Conservation (phyloP, 2,888 invertebrate genomes). For the Diploptera punctata region DNA sequence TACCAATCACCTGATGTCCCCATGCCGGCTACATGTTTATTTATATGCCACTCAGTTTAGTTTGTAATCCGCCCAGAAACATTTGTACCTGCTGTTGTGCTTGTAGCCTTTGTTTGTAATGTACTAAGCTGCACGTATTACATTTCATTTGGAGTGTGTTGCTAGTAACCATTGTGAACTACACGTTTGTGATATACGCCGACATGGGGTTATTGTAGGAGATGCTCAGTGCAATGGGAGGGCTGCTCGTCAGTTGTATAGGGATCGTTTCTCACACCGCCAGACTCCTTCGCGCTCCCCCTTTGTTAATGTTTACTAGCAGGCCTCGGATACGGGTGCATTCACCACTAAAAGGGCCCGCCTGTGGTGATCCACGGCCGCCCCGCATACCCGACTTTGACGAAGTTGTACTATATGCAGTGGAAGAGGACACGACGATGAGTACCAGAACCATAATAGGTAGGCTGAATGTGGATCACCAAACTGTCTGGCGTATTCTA, state of each 20-base stretch:
- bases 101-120: no score
- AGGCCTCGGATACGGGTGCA: background rate
- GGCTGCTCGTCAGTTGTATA: slow-evolving; percentile 9
- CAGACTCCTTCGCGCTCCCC: background rate
- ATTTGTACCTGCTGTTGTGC: no score
- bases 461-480: background rate
- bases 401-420: no score
- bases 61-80: no score
- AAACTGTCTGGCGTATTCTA: no score
- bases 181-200: background rate
- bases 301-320: background rate
- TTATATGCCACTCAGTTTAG: no score
- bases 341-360: background rate
- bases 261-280: background rate
- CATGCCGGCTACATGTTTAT: no score
- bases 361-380: background rate
- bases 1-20: no score
- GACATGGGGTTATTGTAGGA: no score
- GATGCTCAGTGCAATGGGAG: background rate
- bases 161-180: background rate
- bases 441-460: background rate
- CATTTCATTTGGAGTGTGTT: no score
- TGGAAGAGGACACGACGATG: no score
- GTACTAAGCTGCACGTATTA: no score
- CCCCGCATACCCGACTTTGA: background rate